Evolutionary conservation across 2,113 vertebrate genomes (phyloP).

Genomic region (Arenaria interpres): DNA sequence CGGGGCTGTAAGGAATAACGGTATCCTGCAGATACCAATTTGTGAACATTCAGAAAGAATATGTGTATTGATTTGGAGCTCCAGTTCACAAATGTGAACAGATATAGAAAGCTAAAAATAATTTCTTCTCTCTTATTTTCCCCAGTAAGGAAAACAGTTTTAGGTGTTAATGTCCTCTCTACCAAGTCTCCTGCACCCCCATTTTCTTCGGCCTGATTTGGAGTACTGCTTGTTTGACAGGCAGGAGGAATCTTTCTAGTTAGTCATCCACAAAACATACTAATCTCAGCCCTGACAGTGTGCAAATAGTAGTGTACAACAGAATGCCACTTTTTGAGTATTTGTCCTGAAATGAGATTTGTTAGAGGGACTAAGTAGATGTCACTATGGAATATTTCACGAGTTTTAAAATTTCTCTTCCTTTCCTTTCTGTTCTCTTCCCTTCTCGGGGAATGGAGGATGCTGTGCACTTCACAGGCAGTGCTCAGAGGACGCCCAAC

Average conservation of each 20-base stretch:
- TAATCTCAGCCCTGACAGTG: background rate
- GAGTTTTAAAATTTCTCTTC: background rate
- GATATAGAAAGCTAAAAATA: constrained; percentile 42
- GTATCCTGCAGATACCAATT: constrained; percentile 66
- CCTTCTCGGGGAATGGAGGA: background rate
- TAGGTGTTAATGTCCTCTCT: background rate
- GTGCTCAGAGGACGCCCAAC: background rate
- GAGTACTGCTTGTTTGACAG: background rate
- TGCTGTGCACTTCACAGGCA: background rate
- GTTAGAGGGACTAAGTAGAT: background rate
- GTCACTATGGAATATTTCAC: background rate
- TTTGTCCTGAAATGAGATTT: background rate
- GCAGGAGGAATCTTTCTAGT: background rate
- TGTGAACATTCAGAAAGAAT: constrained; percentile 50
- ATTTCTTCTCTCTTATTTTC: constrained; percentile 11
- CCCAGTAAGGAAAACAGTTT: background rate
- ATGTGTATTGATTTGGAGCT: constrained; percentile 61
- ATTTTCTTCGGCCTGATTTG: background rate
- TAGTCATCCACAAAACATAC: background rate
- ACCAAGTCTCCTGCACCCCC: background rate
- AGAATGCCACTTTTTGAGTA: background rate
- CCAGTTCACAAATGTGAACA: constrained; percentile 40
- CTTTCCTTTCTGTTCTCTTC: background rate
- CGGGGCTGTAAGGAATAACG: background rate
- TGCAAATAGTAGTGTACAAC: background rate